Evolutionary conservation across 1,140 invertebrate species (phyloP).

Genomic region (Euschistus heros): DNA sequence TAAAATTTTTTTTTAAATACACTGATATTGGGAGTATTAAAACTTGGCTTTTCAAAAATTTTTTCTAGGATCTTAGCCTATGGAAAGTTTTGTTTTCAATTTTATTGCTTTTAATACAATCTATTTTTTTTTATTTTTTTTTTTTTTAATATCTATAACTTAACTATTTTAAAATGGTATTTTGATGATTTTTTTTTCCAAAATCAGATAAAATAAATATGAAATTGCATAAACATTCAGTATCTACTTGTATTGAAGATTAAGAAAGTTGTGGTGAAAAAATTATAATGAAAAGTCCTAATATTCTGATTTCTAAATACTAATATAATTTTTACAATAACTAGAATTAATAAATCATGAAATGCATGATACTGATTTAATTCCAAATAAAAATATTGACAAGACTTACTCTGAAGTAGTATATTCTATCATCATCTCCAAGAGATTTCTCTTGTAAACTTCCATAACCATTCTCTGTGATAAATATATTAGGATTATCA

Average conservation of each 20-base stretch:
- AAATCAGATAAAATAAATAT: too few relatives aligned
- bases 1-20: not conserved
- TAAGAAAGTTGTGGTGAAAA: not conserved
- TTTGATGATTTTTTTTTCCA: too few relatives aligned
- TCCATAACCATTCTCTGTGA: conserved; percentile 39
- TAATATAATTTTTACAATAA: not conserved
- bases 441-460: conserved; percentile 37
- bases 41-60: too few relatives aligned
- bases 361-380: not conserved
- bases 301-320: not conserved
- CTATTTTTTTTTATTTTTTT: too few relatives aligned
- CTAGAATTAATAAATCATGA: not conserved
- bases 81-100: too few relatives aligned
- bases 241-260: not conserved
- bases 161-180: too few relatives aligned
- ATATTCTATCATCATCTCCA: not conserved
- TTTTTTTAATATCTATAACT: too few relatives aligned
- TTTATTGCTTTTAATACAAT: too few relatives aligned
- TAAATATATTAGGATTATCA: conserved; percentile 35
- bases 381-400: too few relatives aligned
- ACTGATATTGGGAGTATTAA: too few relatives aligned
- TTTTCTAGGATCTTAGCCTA: too few relatives aligned
- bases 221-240: too few relatives aligned
- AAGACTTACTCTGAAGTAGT: not conserved
- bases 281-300: not conserved